These are phyloP conservation scores for Sicus ferrugineus DNA, from an alignment of 2,888 invertebrate genomes.

Conservation along the genomic window DNA sequence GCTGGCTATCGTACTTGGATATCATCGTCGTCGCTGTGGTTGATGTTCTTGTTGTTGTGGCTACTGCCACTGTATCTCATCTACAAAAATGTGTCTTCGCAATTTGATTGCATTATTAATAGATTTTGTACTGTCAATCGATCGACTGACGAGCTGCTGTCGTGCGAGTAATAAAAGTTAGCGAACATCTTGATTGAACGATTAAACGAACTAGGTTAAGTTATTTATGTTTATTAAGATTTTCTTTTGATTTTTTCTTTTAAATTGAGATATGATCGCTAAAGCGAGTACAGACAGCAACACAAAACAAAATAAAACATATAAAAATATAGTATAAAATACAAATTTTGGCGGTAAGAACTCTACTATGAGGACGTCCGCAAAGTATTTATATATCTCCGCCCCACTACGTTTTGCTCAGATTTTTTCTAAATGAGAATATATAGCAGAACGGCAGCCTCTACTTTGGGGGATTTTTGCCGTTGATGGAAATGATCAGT, in stretches of 20 bases:
- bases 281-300: no score
- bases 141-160: constrained; percentile 12
- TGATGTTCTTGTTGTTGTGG: neutral
- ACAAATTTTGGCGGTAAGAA: neutral
- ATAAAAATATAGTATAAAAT: neutral
- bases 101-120: constrained; percentile 33
- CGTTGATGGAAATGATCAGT: neutral
- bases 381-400: neutral
- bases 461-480: neutral
- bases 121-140: constrained; percentile 25
- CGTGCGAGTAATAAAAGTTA: constrained; percentile 7
- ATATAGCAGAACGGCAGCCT: neutral
- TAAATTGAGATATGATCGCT: no score
- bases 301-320: no score
- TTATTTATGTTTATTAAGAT: no score
- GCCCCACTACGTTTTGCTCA: neutral
- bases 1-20: neutral
- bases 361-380: neutral
- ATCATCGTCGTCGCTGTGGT: neutral
- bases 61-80: neutral
- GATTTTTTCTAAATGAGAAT: no score
- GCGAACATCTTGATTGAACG: constrained; percentile 23
- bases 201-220: constrained; percentile 25
- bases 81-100: constrained; percentile 18
- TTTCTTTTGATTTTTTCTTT: no score